These are phyloP conservation scores for Hydrotaea diabolus DNA, from an alignment of 2,888 invertebrate genomes.

Conservation along the genomic window DNA sequence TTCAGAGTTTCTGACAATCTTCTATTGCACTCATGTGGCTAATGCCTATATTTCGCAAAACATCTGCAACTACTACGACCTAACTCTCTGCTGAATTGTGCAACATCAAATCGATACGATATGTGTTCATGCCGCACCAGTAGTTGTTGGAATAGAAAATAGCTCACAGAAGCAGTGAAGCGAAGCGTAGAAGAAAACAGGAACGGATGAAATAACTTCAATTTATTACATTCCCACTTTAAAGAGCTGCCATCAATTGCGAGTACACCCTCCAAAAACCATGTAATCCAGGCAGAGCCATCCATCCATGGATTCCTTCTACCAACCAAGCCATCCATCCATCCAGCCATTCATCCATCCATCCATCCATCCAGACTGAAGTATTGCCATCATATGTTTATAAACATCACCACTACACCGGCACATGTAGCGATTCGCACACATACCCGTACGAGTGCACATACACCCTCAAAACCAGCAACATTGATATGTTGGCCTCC, in stretches of 20 bases:
- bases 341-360: conserved; percentile 19
- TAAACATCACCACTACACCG: conserved; percentile 20
- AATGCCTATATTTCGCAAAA: background rate
- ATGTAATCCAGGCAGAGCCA: background rate
- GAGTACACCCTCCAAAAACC: background rate
- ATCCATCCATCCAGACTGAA: conserved; percentile 22
- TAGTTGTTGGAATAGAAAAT: too few relatives aligned
- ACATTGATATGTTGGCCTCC: conserved; percentile 24
- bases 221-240: conserved; percentile 7
- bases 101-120: conserved; percentile 22
- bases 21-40: conserved; percentile 9
- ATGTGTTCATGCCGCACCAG: too few relatives aligned
- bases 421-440: background rate
- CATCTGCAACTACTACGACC: background rate
- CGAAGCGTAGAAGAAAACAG: background rate
- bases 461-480: background rate
- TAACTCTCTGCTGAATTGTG: conserved; percentile 17
- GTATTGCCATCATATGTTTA: conserved; percentile 40
- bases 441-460: background rate
- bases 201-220: background rate
- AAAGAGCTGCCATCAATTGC: conserved; percentile 24
- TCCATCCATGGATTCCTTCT: too few relatives aligned
- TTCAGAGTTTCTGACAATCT: background rate
- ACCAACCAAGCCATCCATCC: background rate
- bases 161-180: background rate